Conservation (phyloP, 2,888 invertebrate genomes). For the Agrotis ipsilon region DNA sequence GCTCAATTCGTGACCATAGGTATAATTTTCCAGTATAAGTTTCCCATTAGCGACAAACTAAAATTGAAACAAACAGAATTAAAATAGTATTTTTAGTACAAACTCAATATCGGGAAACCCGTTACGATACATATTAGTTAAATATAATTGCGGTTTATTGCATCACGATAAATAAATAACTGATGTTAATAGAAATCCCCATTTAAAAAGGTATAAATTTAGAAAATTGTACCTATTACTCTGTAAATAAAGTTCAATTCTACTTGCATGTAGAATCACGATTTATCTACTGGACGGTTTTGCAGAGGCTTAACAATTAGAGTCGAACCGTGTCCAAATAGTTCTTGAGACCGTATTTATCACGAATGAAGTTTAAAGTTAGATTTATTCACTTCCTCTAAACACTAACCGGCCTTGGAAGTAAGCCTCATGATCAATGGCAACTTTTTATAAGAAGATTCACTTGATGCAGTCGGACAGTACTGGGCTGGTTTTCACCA, state of each 20-base stretch:
- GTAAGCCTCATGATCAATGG: background rate
- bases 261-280: background rate
- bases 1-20: conserved; percentile 17
- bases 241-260: background rate
- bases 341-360: conserved; percentile 27
- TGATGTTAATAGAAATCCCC: background rate
- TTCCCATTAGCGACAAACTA: conserved; percentile 16
- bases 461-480: background rate
- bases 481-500: background rate
- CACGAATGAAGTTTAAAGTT: background rate
- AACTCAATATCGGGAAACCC: conserved; percentile 20
- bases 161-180: conserved; percentile 7
- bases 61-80: conserved; percentile 1
- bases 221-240: background rate
- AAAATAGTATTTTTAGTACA: background rate
- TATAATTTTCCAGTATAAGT: background rate
- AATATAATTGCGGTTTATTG: conserved; percentile 26
- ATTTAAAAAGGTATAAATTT: background rate
- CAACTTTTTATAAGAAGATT: background rate
- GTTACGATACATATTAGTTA: conserved; percentile 1
- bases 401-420: background rate
- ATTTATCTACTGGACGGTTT: background rate
- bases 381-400: background rate
- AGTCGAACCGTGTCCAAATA: conserved; percentile 11
- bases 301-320: conserved; percentile 8